phyloP scores from a whole-genome alignment of 1,140 invertebrate genomes.

The Oreohelix idahoensis region DNA sequence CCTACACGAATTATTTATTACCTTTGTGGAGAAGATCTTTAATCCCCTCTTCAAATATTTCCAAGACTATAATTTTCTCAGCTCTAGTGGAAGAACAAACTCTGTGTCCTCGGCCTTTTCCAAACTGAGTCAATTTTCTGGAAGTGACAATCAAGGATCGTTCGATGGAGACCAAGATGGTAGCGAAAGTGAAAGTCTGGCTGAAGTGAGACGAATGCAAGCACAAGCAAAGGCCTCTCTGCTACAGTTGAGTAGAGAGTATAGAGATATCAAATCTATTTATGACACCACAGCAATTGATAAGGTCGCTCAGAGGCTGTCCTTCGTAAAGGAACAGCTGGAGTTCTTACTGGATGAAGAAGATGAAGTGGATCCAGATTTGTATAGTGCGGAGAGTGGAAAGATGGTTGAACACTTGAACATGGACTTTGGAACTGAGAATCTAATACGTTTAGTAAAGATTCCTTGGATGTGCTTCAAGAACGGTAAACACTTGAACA shows the following conservation, averaged over 20 bases:
- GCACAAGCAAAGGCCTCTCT: constrained; percentile 57
- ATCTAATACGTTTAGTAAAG: constrained; percentile 57
- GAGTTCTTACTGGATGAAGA: constrained; percentile 65
- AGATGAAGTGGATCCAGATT: constrained; percentile 53
- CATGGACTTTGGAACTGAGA: constrained; percentile 55
- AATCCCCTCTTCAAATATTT: constrained; percentile 65
- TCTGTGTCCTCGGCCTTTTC: constrained; percentile 52
- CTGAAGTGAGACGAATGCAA: constrained; percentile 40
- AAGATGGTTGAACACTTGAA: constrained; percentile 54
- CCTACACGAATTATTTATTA: constrained; percentile 54
- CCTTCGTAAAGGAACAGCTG: constrained; percentile 61
- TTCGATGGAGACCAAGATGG: constrained; percentile 32
- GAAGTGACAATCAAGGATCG: constrained; percentile 31
- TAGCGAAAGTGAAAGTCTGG: constrained; percentile 41
- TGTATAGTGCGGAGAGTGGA: constrained; percentile 64
- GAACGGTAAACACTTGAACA: no score
- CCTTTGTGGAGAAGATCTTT: constrained; percentile 65
- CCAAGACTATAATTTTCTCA: constrained; percentile 47
- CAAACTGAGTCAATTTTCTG: constrained; percentile 54
- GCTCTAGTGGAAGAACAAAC: constrained; percentile 46
- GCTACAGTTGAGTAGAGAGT: constrained; percentile 56
- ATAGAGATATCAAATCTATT: constrained; percentile 59
- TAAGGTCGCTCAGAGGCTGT: constrained; percentile 58
- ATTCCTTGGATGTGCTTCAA: constrained; percentile 61
- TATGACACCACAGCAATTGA: constrained; percentile 64